Percentiles rank a stretch among this genome's conserved stretches.
Conservation (phyloP, 2,797 vertebrate genomes). For the Rhabdomys pumilio region DNA sequence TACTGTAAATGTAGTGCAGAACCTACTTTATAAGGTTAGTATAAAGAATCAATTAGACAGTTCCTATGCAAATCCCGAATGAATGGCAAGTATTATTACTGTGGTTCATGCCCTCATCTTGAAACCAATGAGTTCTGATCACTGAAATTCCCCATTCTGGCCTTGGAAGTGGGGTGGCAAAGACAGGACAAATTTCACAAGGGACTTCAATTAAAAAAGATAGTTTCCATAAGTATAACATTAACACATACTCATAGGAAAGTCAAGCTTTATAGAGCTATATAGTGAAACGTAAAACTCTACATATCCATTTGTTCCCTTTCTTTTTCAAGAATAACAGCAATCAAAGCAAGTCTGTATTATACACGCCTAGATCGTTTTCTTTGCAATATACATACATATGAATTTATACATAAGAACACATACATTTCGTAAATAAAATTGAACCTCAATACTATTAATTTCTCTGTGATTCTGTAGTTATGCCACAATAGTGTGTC, state of each 20-base stretch:
- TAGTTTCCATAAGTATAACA: constrained; percentile 46
- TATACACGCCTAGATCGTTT: constrained; percentile 21
- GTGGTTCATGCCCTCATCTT: constrained; percentile 51
- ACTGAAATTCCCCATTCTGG: constrained; percentile 52
- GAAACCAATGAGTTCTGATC: neutral
- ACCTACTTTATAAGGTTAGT: constrained; percentile 42
- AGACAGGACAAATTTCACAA: constrained; percentile 15
- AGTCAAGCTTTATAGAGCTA: constrained; percentile 59
- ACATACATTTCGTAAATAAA: constrained; percentile 25
- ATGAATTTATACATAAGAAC: neutral
- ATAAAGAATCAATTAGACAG: constrained; percentile 51
- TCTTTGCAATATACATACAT: constrained; percentile 12
- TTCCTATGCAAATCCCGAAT: constrained; percentile 45
- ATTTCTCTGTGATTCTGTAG: constrained; percentile 57
- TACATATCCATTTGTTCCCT: constrained; percentile 21
- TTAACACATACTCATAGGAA: constrained; percentile 41
- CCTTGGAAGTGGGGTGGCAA: neutral
- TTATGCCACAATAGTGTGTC: constrained; percentile 32
- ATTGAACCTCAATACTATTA: constrained; percentile 9
- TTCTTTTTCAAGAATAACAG: constrained; percentile 1
- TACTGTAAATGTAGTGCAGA: constrained; percentile 42
- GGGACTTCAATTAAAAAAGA: neutral
- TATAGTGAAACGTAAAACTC: constrained; percentile 52
- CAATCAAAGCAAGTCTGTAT: neutral
- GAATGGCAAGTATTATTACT: constrained; percentile 24